Percentiles rank a stretch among this genome's conserved stretches.
Conservation (phyloP, 2,888 invertebrate species). For the Andrena hattorfiana region DNA sequence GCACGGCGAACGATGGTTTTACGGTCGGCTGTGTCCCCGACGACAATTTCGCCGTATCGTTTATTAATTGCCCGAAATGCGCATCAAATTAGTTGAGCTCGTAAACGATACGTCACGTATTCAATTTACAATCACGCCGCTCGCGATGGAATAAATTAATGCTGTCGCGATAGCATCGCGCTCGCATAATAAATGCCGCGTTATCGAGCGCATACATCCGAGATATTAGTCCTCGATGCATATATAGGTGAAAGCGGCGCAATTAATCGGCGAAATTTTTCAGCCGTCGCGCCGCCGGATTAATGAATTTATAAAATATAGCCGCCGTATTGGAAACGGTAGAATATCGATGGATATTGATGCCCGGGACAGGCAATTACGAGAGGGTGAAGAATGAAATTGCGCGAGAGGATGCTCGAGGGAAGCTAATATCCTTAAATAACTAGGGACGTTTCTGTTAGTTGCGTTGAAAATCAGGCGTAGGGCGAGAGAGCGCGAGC, state of each 20-base stretch:
- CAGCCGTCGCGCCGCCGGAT: conserved; percentile 33
- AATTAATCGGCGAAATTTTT: conserved; percentile 66
- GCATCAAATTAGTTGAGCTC: conserved; percentile 80
- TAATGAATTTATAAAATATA: conserved; percentile 64
- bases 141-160: conserved; percentile 82
- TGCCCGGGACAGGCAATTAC: conserved; percentile 32
- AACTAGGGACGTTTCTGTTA: not conserved
- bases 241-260: conserved; percentile 47
- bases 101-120: conserved; percentile 82
- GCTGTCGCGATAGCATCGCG: conserved; percentile 76
- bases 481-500: conserved; percentile 14
- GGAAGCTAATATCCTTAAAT: not conserved
- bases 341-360: conserved; percentile 25
- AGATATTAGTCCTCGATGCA: conserved; percentile 33
- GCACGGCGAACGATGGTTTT: conserved; percentile 8
- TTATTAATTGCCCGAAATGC: conserved; percentile 81
- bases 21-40: conserved; percentile 43
- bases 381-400: conserved; percentile 6
- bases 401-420: not conserved
- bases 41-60: conserved; percentile 74
- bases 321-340: conserved; percentile 38
- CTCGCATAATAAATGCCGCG: conserved; percentile 79
- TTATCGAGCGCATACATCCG: conserved; percentile 79
- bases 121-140: conserved; percentile 79
- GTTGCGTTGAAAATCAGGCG: conserved; percentile 23